Conservation (phyloP, 1,140 invertebrate species). For the Conus ventricosus region DNA sequence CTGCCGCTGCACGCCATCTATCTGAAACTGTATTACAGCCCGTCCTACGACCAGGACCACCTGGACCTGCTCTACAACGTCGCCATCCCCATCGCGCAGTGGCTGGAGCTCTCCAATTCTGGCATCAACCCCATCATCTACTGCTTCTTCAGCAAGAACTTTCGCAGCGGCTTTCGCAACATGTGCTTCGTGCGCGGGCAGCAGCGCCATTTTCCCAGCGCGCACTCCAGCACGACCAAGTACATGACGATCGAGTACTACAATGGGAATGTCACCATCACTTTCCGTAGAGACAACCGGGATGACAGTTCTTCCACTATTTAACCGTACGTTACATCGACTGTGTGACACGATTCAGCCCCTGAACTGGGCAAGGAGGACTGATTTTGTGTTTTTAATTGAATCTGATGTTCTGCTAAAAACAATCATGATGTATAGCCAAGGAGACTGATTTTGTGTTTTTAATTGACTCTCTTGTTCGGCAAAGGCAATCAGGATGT, state of each 20-base stretch:
- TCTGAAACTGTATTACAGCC: conserved; percentile 55
- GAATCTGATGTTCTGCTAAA: too few species aligned
- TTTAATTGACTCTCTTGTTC: too few species aligned
- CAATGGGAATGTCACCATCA: conserved; percentile 57
- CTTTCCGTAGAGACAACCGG: conserved; percentile 30
- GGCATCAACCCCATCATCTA: conserved; percentile 99
- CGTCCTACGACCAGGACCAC: conserved; percentile 66
- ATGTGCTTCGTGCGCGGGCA: conserved; percentile 48
- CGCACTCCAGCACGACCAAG: conserved; percentile 54
- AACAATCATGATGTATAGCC: too few species aligned
- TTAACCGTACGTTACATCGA: not conserved
- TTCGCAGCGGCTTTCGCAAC: conserved; percentile 86
- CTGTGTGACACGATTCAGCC: too few species aligned
- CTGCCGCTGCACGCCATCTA: conserved; percentile 86
- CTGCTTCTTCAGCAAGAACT: conserved; percentile 98
- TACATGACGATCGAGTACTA: conserved; percentile 62
- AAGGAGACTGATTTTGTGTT: too few species aligned
- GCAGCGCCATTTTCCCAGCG: conserved; percentile 36
- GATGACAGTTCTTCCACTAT: conserved; percentile 39
- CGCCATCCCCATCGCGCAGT: conserved; percentile 92
- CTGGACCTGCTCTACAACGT: conserved; percentile 85
- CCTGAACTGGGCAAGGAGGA: too few species aligned
- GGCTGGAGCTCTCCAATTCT: conserved; percentile 96
- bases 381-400: too few species aligned
- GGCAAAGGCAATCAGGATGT: too few species aligned